phyloP scores from a whole-genome alignment of 2,797 vertebrate species.

The Pangasius krempfi region DNA sequence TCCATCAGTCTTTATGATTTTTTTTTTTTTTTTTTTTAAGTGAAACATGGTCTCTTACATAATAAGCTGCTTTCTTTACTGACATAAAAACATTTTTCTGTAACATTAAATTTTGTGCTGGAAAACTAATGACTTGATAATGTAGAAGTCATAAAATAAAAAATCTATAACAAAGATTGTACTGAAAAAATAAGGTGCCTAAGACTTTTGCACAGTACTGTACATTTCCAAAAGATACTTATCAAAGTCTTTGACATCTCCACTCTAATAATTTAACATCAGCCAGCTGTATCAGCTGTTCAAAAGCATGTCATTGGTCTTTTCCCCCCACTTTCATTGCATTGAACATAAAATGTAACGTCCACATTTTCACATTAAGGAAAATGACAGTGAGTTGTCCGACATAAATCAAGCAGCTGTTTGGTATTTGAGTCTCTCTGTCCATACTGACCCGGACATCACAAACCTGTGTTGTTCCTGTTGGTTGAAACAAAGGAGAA shows the following conservation, averaged over 20 bases:
- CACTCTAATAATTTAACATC: background rate
- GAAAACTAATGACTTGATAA: no score
- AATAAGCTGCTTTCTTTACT: no score
- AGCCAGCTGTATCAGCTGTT: background rate
- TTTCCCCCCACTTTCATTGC: background rate
- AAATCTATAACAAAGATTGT: no score
- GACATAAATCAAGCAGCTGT: constrained; percentile 24
- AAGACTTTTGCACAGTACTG: no score
- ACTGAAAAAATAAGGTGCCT: no score
- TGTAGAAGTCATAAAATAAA: no score
- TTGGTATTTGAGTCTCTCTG: constrained; percentile 33
- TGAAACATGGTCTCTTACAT: no score
- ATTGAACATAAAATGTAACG: constrained; percentile 1
- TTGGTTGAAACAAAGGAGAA: constrained; percentile 47
- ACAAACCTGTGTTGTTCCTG: constrained; percentile 31
- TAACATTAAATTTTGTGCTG: no score
- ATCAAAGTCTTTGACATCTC: background rate
- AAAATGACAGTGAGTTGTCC: constrained; percentile 24
- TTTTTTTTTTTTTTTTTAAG: no score
- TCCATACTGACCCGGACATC: constrained; percentile 18
- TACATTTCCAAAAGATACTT: background rate
- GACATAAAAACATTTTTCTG: no score
- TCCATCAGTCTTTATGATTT: no score
- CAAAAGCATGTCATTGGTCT: background rate
- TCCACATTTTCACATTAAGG: constrained; percentile 17